Evolutionary conservation across 2,888 invertebrate genomes (phyloP).

Genomic region (Idaea straminata): DNA sequence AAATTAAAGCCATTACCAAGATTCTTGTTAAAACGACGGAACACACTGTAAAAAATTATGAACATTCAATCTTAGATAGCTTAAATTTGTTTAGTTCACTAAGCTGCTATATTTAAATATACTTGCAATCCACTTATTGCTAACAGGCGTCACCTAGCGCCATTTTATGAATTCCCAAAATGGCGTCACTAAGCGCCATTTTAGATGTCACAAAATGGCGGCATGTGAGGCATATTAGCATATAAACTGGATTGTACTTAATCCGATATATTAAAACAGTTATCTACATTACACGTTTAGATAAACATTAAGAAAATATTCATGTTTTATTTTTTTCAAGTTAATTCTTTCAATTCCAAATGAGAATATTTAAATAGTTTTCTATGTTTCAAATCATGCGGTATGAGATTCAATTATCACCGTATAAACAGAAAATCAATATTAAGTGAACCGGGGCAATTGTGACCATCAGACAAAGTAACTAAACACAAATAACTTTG

Average conservation of each 20-base stretch:
- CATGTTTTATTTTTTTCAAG: slow-evolving; percentile 41
- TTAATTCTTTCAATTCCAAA: slow-evolving; percentile 69
- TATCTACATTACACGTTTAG: slow-evolving; percentile 39
- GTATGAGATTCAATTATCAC: slow-evolving; percentile 49
- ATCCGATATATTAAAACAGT: slow-evolving; percentile 14
- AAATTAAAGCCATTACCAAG: slow-evolving; percentile 31
- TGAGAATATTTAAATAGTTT: slow-evolving; percentile 37
- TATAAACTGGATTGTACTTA: neutral
- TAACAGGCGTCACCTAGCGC: neutral
- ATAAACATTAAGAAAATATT: slow-evolving; percentile 72
- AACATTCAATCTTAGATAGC: slow-evolving; percentile 8
- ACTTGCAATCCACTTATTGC: neutral
- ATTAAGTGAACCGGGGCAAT: neutral
- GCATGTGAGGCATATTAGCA: neutral
- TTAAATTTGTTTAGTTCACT: slow-evolving; percentile 19
- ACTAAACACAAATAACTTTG: neutral
- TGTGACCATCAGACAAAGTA: neutral
- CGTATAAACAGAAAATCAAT: slow-evolving; percentile 29
- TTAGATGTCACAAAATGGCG: neutral
- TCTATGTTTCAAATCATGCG: slow-evolving; percentile 40
- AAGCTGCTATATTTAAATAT: slow-evolving; percentile 23
- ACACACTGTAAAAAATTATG: slow-evolving; percentile 2
- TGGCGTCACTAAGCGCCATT: neutral
- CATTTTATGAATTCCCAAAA: neutral
- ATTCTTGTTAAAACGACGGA: slow-evolving; percentile 15